These are phyloP conservation scores for Cerastoderma edule DNA, from an alignment of 2,888 invertebrate species.

Conservation along the genomic window DNA sequence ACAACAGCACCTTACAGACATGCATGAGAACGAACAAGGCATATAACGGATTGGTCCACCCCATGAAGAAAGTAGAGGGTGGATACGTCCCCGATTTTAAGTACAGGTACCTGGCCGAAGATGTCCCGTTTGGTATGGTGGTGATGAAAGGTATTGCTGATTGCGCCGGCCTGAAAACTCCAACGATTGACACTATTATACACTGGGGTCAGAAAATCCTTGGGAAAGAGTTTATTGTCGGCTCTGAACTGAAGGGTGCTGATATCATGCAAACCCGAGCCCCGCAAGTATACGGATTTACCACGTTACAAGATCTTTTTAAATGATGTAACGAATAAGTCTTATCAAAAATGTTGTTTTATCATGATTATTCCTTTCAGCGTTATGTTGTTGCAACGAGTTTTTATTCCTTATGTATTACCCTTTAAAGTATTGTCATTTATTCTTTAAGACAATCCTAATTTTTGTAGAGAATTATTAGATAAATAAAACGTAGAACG, in stretches of 20 bases:
- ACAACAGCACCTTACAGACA: conserved; percentile 57
- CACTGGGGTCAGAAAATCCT: conserved; percentile 71
- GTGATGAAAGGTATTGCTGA: conserved; percentile 73
- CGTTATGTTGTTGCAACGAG: too few relatives aligned
- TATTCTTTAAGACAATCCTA: too few relatives aligned
- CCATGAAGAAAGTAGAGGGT: conserved; percentile 63
- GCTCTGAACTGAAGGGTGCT: conserved; percentile 65
- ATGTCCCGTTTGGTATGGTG: conserved; percentile 72
- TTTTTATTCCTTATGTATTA: too few relatives aligned
- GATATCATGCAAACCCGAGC: conserved; percentile 68
- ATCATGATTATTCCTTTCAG: too few relatives aligned
- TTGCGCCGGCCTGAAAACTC: conserved; percentile 70
- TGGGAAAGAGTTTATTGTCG: conserved; percentile 71
- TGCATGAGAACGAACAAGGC: conserved; percentile 70
- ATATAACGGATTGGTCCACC: conserved; percentile 70
- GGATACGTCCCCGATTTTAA: conserved; percentile 71
- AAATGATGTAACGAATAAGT: too few relatives aligned
- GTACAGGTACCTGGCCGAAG: conserved; percentile 72
- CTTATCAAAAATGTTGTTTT: too few relatives aligned
- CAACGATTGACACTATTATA: conserved; percentile 69
- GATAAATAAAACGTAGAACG: too few relatives aligned
- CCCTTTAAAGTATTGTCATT: too few relatives aligned
- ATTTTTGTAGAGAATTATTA: too few relatives aligned
- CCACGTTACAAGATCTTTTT: conserved; percentile 66
- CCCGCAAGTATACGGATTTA: conserved; percentile 72